phyloP scores from a whole-genome alignment of 1,140 invertebrate species.

The Temnothorax longispinosus region DNA sequence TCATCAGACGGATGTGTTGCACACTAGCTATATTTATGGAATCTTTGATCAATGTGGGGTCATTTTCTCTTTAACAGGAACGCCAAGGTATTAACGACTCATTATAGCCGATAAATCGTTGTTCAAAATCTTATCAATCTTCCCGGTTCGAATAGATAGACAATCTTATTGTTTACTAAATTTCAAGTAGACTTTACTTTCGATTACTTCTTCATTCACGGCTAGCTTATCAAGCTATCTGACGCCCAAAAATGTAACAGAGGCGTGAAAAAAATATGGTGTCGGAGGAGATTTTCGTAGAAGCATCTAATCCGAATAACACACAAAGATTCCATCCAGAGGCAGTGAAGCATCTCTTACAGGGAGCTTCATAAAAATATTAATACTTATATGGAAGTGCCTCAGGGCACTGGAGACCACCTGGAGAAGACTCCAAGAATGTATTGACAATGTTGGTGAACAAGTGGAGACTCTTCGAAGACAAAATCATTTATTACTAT shows the following conservation, averaged over 20 bases:
- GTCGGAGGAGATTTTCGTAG: background rate
- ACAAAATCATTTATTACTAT: too few species aligned
- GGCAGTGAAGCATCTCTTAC: background rate
- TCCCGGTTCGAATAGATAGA: background rate
- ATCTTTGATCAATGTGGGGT: conserved; percentile 11
- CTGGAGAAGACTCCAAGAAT: too few species aligned
- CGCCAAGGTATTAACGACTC: background rate
- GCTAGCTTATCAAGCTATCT: background rate
- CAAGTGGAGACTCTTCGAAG: too few species aligned
- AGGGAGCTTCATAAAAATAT: too few species aligned
- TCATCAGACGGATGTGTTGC: background rate
- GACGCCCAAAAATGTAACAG: background rate
- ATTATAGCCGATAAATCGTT: conserved; percentile 9
- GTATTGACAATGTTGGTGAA: too few species aligned
- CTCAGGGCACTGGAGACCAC: too few species aligned
- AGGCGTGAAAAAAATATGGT: background rate
- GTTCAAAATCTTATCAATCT: background rate
- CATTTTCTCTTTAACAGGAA: background rate
- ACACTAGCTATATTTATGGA: background rate
- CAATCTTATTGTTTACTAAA: background rate
- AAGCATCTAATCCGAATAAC: background rate
- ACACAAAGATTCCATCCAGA: background rate
- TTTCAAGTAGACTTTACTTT: background rate
- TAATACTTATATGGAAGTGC: too few species aligned
- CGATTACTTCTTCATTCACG: background rate